Evolutionary conservation across 30 jellyfish, hydroid and myxozoan genomes (phyloP), one percentile per base, ranked within the genome.

Genomic region (Pseudorhiza aurosa): DNA sequence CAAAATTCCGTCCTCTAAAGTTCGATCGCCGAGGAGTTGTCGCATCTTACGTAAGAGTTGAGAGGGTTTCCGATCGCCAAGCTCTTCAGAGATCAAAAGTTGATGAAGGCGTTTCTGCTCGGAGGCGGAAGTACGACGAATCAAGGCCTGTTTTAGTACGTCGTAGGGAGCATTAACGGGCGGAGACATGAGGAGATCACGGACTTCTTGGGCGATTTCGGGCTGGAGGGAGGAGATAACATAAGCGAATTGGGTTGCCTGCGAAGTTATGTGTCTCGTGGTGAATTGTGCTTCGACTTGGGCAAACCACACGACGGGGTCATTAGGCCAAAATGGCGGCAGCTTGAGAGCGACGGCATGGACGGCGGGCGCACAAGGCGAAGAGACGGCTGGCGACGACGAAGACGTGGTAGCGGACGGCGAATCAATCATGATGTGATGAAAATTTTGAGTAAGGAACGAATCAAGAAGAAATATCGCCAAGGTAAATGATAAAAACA

Each of bases 301-400:
- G 17, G 69, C 71, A 49, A 70, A 70, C 85, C 68, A 43, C 6
- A 69, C 69, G 15, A 43, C 6, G 17, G 81, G 81, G 18, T 67
- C 64, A 40, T 67, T 69, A 40, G 83, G 83, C 83, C 83, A 69
- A 58, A 18, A 42, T 36, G 83, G 83, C 18, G 83, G 83, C 14
- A 69, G 49, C 29, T 69, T 69, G 25, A 69, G 22, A 1, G 67
- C 42, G 27, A 45, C 65, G 26, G 69, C 53, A 2, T 45, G 63
- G 32, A 69, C 83, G 2, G 43, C 46, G 9, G 83, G 55, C 22
- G 51, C 14, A 8, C 22, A 24, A 60, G 42, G 8, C 2, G 42
- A 11, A 11, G 42, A 8, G 27, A 39, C 30, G 24, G 75, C 25
- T 19, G 75, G 11, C 1, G 75, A 9, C 4, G 75, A 14, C 27